Conservation (phyloP, 2,797 vertebrate species). For the Leptoclinus maculatus region DNA sequence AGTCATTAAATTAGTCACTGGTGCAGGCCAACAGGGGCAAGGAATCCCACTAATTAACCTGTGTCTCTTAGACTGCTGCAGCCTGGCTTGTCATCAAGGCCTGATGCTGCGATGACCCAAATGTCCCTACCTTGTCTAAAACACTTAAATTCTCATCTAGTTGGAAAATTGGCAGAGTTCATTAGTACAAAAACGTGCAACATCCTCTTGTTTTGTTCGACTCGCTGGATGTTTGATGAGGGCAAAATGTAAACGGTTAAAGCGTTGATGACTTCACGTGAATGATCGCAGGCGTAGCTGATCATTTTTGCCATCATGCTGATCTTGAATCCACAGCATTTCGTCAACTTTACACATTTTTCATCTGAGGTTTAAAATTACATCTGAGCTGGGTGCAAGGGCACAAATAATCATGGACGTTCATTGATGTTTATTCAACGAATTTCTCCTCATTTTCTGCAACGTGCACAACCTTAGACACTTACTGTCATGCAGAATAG, state of each 20-base stretch:
- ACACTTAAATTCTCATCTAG: constrained; percentile 73
- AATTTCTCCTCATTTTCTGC: constrained; percentile 6
- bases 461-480: constrained; percentile 3
- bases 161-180: constrained; percentile 53
- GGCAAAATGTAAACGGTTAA: constrained; percentile 33
- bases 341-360: constrained; percentile 23
- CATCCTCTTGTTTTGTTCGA: constrained; percentile 5
- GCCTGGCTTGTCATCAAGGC: constrained; percentile 63
- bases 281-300: neutral
- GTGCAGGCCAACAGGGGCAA: constrained; percentile 70
- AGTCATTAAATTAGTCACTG: constrained; percentile 79
- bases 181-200: constrained; percentile 50
- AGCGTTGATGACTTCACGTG: neutral
- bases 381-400: neutral
- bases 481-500: constrained; percentile 24
- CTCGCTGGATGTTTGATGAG: neutral
- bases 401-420: constrained; percentile 11
- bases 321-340: neutral
- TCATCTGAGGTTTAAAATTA: constrained; percentile 16
- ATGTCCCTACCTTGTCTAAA: constrained; percentile 73
- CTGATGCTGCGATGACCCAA: constrained; percentile 62
- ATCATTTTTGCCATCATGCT: neutral
- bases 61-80: constrained; percentile 67
- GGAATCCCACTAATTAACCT: constrained; percentile 82
- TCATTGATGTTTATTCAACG: constrained; percentile 10